These are phyloP conservation scores for Phoxinus dragarum DNA, from an alignment of 2,797 vertebrate genomes.

Conservation along the genomic window DNA sequence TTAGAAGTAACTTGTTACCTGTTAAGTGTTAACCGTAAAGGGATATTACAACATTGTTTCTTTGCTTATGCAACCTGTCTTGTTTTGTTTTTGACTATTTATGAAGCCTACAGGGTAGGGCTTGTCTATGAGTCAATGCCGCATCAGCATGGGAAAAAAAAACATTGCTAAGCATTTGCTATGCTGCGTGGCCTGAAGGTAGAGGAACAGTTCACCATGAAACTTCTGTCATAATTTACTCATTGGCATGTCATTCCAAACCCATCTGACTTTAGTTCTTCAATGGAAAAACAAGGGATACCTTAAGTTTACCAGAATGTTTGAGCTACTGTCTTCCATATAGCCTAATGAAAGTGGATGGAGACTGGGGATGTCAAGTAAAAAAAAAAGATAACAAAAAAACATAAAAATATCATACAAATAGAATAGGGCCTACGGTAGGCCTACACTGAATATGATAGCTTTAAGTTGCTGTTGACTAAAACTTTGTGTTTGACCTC, in stretches of 20 bases:
- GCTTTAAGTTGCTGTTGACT: not conserved
- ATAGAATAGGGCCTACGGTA: not conserved
- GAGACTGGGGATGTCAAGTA: not conserved
- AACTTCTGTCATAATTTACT: conserved; percentile 3
- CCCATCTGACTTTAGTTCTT: not conserved
- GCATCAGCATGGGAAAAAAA: conserved; percentile 37
- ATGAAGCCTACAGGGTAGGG: conserved; percentile 3
- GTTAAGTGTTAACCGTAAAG: not conserved
- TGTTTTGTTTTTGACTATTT: not conserved
- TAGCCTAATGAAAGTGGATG: not conserved
- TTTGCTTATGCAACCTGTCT: not conserved
- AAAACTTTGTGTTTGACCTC: not conserved
- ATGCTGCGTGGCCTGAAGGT: conserved; percentile 34
- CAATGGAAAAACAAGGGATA: not conserved
- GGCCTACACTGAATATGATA: not conserved
- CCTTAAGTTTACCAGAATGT: not conserved
- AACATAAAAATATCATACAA: not conserved
- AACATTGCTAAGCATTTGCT: conserved; percentile 21
- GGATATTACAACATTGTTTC: conserved; percentile 10
- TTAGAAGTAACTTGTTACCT: too few species aligned
- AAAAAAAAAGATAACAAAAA: not conserved
- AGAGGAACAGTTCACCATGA: conserved; percentile 29
- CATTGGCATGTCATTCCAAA: not conserved
- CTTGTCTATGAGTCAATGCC: conserved; percentile 24
- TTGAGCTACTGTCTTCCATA: not conserved